Conservation (phyloP, 1,140 invertebrate genomes). For the Ericerus pela region DNA sequence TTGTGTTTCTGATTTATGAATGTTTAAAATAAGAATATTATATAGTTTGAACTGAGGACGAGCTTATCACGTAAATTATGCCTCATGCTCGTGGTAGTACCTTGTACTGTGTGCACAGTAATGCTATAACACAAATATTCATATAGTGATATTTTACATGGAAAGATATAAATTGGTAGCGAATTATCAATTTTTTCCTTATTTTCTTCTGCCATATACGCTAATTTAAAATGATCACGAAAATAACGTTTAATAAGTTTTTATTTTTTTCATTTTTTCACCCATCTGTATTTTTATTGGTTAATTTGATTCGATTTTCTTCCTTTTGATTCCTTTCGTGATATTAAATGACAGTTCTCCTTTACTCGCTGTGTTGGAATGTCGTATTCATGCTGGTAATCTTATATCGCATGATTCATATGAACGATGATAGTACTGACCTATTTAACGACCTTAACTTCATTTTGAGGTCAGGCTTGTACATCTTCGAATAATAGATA, state of each 20-base stretch:
- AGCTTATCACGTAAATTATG: slow-evolving; percentile 5
- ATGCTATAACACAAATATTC: too few relatives aligned
- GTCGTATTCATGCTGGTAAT: slow-evolving; percentile 4
- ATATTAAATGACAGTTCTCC: slow-evolving; percentile 2
- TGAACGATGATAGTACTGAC: slow-evolving; percentile 1
- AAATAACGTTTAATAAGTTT: slow-evolving; percentile 1
- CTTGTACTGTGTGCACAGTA: slow-evolving; percentile 5
- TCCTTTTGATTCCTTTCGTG: background rate
- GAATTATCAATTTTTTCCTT: slow-evolving; percentile 3
- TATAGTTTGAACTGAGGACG: background rate
- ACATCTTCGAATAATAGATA: too few relatives aligned
- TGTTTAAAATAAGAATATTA: too few relatives aligned
- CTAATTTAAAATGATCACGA: slow-evolving; percentile 7
- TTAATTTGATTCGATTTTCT: background rate
- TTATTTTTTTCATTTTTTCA: background rate
- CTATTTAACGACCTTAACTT: slow-evolving; percentile 8
- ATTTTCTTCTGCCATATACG: background rate
- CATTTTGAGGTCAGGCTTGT: too few relatives aligned
- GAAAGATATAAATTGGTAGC: slow-evolving; percentile 7
- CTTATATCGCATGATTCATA: slow-evolving; percentile 4
- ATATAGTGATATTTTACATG: background rate
- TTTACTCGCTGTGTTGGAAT: background rate
- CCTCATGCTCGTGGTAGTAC: slow-evolving; percentile 2
- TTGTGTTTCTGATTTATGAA: slow-evolving; percentile 7
- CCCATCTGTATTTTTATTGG: background rate